Percentiles rank a stretch among this genome's conserved stretches.
Conservation (phyloP, 2,888 invertebrate species). For the Patella ulyssiponensis region DNA sequence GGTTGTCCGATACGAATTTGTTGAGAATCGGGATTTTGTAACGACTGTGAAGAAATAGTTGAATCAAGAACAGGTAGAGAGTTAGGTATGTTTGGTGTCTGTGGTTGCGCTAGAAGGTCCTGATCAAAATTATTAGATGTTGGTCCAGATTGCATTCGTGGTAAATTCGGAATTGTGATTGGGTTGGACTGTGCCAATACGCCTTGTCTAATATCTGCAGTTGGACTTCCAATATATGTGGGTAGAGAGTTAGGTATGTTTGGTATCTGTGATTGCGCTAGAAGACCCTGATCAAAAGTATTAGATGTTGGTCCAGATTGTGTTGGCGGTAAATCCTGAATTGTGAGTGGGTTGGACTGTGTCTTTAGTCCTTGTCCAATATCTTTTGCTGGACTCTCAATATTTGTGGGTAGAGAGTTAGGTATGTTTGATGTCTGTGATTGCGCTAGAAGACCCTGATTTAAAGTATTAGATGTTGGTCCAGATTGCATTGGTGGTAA, state of each 20-base stretch:
- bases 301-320: neutral
- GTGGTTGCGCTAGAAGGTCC: no score
- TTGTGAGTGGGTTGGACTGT: neutral
- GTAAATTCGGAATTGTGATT: neutral
- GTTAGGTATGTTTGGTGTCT: neutral
- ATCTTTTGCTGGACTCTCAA: no score
- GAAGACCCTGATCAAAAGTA: neutral
- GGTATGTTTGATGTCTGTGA: no score
- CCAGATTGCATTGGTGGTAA: no score
- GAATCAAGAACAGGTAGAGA: neutral
- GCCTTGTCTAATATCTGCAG: neutral
- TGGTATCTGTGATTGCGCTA: neutral
- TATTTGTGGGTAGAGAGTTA: no score
- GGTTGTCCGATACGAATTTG: neutral
- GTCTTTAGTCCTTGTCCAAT: neutral
- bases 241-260: neutral
- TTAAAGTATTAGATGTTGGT: no score
- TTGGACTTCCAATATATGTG: no score
- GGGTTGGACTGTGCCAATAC: neutral
- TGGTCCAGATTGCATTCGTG: neutral
- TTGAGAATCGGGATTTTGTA: neutral
- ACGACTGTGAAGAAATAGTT: neutral
- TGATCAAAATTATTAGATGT: neutral
- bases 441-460: no score
- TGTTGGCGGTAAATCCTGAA: neutral